Evolutionary conservation across 1,140 invertebrate species (phyloP), one percentile per base, ranked within the genome.

Genomic region (Drosophila bocki): DNA sequence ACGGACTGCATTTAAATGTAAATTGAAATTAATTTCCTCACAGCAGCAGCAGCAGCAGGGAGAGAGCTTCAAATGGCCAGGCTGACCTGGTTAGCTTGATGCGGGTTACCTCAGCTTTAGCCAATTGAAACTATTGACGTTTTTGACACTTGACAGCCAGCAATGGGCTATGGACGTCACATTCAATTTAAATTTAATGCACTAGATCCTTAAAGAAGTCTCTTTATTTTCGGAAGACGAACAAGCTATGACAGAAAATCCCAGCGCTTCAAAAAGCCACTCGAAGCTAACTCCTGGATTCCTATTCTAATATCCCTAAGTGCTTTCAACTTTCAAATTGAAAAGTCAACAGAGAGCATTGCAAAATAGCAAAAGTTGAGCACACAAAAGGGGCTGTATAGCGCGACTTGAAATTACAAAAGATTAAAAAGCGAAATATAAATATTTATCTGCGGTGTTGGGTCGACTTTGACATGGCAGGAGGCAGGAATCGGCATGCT

Each of bases 361-460:
- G 84, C 84, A 78, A 84, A 88, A 88, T 84, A 90, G 72, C 75
- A 47, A 80, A 78, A 81, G 81, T 84, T 70, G 74, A 45, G 68
- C 57, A 61, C 83, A 82, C 70, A 26, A 12, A 33, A 41, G 33
- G 32, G 65, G 26, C 51, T 69, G 70, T 76, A 58, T 62, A 56
- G 75, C 81, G 85, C 85, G 85, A 82, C 82, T 88, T 88, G 80
- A 88, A 90, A 90, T 88, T 88, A 88, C 85, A 88, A 88, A 88
- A 88, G 85, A 88, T 88, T 88, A 88, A 88, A 88, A 91, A 90
- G 85, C 82, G 85, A 88, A 88, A 88, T 88, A 90, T 88, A 88
- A 88, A 88, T 88, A 88, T 88, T 88, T 88, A 88, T 90, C 86
- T 88, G 85, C 85, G 86, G 86, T 85, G 57, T 57, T 37, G 48